Evolutionary conservation across 2,113 vertebrate genomes (phyloP), one percentile per base, ranked within the genome.

Genomic region (Salvelinus fontinalis): DNA sequence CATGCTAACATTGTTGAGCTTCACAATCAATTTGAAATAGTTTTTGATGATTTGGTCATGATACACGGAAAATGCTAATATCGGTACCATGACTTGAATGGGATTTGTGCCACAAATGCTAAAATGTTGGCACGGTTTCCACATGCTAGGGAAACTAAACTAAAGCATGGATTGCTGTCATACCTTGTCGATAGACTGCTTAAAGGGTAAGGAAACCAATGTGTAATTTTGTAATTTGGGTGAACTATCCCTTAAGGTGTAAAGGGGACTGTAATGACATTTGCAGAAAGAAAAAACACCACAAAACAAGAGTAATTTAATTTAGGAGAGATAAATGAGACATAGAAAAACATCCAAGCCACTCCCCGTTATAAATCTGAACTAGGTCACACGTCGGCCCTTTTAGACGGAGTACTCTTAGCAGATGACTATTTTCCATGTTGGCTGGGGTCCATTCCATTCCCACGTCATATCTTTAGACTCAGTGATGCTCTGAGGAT

Each of bases 311-410:
- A 64, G 16, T 67, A 51, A 68, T 73, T 75, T 60, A 67, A 60
- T 66, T 74, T n/a, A 70, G 48, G 8, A 4, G 60, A 72, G 77
- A 84, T 77, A 60, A 76, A 78, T 69, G 74, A 59, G 27, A 71
- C 65, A 79, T 81, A 81, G 51, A 27, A 83, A 77, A 64, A 67
- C 8, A 2, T 62, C 69, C 44, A 74, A 73, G 80, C 81, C 77
- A 4, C 83, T 60, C 80, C 74, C 75, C 73, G 29, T 86, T 74
- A 91, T 93, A 91, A 91, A 91, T 91, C 86, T 83, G 34, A 77
- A 81, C 86, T 59, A 59, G n/a, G 57, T 80, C 81, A 80, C 65
- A 77, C 78, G 64, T 79, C 81, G 49, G 77, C 79, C 65, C 77
- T 75, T 81, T 86, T 71, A 74, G 83, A 86, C 70, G 77, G 79